Base-by-base conservation (phyloP, 1,140 invertebrate genomes). In the Acromyrmex charruanus region DNA sequence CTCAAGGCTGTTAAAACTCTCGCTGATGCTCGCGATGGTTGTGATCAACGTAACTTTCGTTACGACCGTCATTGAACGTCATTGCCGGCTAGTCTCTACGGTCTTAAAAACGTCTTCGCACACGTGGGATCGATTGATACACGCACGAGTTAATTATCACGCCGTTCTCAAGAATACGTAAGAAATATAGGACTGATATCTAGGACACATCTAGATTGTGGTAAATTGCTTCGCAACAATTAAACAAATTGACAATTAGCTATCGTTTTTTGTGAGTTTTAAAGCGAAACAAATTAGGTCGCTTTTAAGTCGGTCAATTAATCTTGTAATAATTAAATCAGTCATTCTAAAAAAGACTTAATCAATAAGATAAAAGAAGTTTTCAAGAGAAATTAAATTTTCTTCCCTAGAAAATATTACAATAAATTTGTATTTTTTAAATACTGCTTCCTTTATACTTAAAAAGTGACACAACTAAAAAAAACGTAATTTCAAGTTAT, bases 71-170 rank as follows among this genome's bases (percentile, higher is more conserved):
- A 85, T 66, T 44, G 74, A 79, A 79, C 63, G 18, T 85, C 63
- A 79, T 79, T 53, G 55, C 25, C n/a, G 35, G 14, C 5, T 31
- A 28, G 68, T 59, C 55, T 51, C 7, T 35, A 31, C 44, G 35
- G 21, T n/a, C 51, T 81, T 58, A 58, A 71, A 59, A 58, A 84
- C 39, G 21, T 82, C 55, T 31, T 74, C 39, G 18, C 39, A 44
- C 35, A 59, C 58, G 75, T 79, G 51, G 51, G 66, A 71, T 28
- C 53, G 77, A 39, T 80, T 39, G 77, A 69, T 44, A 28, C 31
- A 71, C 35, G 79, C 51, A 39, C n/a, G 79, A 81, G 65, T 84
- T 61, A 74, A 74, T 84, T 84, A 58, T 81, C 28, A 31, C 35
- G 39, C 3, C 51, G 14, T 53, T 68, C 14, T 55, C 51, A 16